Evolutionary conservation across 2,113 vertebrate genomes (phyloP).

Genomic region (Microtus richardsoni): DNA sequence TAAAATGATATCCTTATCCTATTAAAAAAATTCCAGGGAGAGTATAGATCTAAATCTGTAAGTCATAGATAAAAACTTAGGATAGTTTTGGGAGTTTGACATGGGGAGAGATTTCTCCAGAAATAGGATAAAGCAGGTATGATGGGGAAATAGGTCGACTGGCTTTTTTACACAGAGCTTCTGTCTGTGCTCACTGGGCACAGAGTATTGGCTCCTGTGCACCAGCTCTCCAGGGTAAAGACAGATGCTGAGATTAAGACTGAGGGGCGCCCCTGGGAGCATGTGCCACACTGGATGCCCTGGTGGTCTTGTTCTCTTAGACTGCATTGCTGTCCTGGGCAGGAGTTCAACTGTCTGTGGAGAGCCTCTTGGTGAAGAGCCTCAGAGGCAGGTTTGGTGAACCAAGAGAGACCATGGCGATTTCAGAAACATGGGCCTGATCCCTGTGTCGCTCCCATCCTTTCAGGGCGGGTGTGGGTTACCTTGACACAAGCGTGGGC

Average conservation of each 20-base stretch:
- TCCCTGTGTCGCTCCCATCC: background rate
- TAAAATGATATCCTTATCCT: background rate
- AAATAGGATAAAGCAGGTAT: background rate
- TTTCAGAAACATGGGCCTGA: fast-evolving
- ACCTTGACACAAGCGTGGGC: background rate
- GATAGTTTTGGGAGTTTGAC: slow-evolving; percentile 1
- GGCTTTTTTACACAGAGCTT: background rate
- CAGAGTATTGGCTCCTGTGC: background rate
- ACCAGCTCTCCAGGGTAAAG: background rate
- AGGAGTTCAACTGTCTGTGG: background rate
- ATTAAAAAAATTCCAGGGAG: background rate
- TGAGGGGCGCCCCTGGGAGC: background rate
- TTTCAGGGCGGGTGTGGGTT: background rate
- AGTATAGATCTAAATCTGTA: background rate
- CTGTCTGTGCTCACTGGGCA: too few species aligned
- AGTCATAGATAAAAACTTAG: background rate
- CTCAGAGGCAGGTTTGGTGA: background rate
- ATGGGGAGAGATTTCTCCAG: background rate
- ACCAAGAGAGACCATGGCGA: background rate
- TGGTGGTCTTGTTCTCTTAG: background rate
- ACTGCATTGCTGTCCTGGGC: background rate
- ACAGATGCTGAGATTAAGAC: too few species aligned
- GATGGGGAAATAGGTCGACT: background rate
- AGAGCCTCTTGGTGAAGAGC: background rate
- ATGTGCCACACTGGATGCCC: too few species aligned